These are phyloP conservation scores for Pontoporia blainvillei DNA, from an alignment of 2,113 vertebrate species.

Conservation along the genomic window DNA sequence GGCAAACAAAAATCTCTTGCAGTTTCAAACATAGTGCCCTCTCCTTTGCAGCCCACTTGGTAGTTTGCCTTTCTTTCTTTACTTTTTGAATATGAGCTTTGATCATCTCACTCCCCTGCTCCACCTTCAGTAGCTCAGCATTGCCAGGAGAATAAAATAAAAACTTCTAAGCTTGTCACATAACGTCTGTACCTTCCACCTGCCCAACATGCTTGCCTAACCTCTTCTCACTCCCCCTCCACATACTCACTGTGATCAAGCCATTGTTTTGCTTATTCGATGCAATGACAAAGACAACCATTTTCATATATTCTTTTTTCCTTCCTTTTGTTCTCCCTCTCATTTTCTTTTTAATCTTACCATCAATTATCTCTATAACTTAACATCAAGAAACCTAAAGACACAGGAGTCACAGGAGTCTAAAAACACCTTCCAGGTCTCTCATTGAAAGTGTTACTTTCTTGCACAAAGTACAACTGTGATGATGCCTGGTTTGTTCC, in stretches of 20 bases:
- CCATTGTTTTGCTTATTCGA: neutral
- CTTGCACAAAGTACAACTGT: neutral
- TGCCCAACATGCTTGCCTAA: too few species aligned
- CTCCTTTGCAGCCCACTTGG: conserved; percentile 1
- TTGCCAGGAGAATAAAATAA: conserved; percentile 20
- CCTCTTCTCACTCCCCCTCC: neutral
- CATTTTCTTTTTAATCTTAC: neutral
- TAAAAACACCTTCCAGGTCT: neutral
- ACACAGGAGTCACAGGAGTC: neutral
- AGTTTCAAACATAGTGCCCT: conserved; percentile 38
- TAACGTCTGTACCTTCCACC: neutral
- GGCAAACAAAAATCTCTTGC: conserved; percentile 39
- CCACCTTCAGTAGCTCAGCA: neutral
- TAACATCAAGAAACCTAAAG: neutral
- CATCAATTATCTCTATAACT: neutral
- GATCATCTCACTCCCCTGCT: neutral
- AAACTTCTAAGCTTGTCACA: neutral
- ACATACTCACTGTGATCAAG: neutral
- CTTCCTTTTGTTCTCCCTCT: neutral
- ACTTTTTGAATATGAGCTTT: conserved; percentile 23
- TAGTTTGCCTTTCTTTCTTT: neutral
- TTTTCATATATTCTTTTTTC: neutral
- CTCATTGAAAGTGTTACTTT: neutral
- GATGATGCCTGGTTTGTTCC: neutral
- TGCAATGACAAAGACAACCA: neutral